Base-by-base conservation (phyloP, 2,888 invertebrate genomes). In the Harpalus rufipes region DNA sequence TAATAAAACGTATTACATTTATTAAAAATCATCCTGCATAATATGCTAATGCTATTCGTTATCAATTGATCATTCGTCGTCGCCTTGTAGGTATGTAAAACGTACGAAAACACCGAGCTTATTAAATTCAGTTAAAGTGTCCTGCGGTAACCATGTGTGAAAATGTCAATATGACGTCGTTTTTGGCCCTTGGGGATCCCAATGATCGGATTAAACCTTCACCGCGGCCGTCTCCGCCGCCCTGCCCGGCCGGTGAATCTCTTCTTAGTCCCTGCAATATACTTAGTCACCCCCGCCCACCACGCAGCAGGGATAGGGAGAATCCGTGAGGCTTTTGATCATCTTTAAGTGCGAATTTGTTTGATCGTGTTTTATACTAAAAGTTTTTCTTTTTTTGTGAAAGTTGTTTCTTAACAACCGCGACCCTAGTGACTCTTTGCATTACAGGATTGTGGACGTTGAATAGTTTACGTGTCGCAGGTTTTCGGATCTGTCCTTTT, bases 281-380 rank as follows among this genome's bases (percentile, higher is more conserved):
- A 76, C 84, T 84, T 84, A 72, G 72, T 74, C 72, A 41, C 41
- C 68, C 68, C 41, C 16, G 6, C 68, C 39, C 68, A 2, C 44
- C 10, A 7, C 72, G 10, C 12, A 14, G 18, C 10, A 8, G 14
- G 18, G 44, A 41, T 74, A 41, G 21, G 68, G 41, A 39, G 72
- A 18, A 44, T 74, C 72, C 72, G 72, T 16, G 72, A 74, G 72
- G 44, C 76, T 80, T 84, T 84, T 84, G 84, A 84, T 84, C 84
- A 84, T 84, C 76, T 41, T 84, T 84, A 84, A 84, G 84, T 84
- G 84, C 84, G 84, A 84, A 84, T 84, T 84, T 84, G 84, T 84
- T 84, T 84, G 84, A 84, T 84, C 84, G 84, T 59, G 61, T 56
- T 61, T 76, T 74, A 58, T 59, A 72, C 72, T 41, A 41, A 76